A percentile compares a stretch with the other conserved stretches of the same genome.
These are phyloP conservation scores for Amphiduros pacificus DNA, from an alignment of 2,888 invertebrate species.

Conservation along the genomic window DNA sequence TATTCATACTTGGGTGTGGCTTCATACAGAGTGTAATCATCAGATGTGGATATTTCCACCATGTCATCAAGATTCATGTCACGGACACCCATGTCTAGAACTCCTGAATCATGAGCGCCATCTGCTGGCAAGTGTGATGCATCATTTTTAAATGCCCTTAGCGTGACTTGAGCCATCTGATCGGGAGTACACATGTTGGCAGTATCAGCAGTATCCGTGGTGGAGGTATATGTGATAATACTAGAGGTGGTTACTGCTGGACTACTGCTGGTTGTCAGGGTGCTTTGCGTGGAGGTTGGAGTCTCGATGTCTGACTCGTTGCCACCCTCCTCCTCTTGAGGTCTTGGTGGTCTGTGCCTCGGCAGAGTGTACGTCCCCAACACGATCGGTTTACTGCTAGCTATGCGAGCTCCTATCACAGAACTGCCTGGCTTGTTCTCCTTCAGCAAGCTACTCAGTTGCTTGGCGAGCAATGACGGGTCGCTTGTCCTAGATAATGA, in stretches of 20 bases:
- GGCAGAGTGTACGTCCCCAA: conserved; percentile 23
- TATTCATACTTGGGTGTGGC: no score
- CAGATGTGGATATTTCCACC: neutral
- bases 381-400: conserved; percentile 50
- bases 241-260: neutral
- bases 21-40: no score
- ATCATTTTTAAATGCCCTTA: no score
- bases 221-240: no score
- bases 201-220: neutral
- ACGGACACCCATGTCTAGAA: conserved; percentile 7
- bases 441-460: conserved; percentile 59
- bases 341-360: conserved; percentile 24
- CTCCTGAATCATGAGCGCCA: conserved; percentile 15
- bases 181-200: neutral
- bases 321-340: neutral
- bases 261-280: neutral
- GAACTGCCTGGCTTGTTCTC: conserved; percentile 75
- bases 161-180: no score
- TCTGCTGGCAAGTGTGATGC: no score
- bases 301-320: neutral
- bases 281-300: neutral
- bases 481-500: conserved; percentile 1
- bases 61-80: conserved; percentile 10
- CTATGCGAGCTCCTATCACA: conserved; percentile 82
- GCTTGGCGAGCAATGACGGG: neutral